Base-by-base conservation (phyloP, 1,140 invertebrate genomes). In the Drosophila micromelanica region DNA sequence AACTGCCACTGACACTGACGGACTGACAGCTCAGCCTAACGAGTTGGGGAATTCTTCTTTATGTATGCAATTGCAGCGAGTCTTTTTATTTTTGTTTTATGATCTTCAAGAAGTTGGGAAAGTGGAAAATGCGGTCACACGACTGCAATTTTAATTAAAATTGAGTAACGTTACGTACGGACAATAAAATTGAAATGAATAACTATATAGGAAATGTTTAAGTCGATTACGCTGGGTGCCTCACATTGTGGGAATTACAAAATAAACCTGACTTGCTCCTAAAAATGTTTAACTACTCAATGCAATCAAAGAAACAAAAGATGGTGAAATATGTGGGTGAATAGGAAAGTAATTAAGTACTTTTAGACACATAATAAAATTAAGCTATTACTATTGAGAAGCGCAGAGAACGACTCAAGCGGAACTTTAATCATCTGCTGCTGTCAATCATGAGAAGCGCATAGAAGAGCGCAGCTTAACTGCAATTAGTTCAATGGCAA, bases 141-240 rank as follows among this genome's bases (percentile, higher is more conserved):
- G 70, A 67, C 70, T 52, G 55, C 70, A 37, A 55, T 68, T 73
- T 63, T 68, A 73, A 73, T 73, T 73, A 73, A 68, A 73, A 68
- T 68, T 73, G 48, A 60, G 48, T 27, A 60, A 60, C 70, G 43
- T 42, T 46, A 35, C 59, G 49, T 54, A 72, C 56, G 35, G 61
- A 48, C 61, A 52, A 40, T 60, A 54, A 68, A 68, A 55, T 60
- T 13, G 27, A 60, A 73, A 60, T 73, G 49, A 67, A 68, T 68
- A 68, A 68, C 63, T 61, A 60, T 73, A 54, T 73, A 54, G 9
- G 60, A 73, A 73, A 55, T 32, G 32, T 46, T 37, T 37, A 61
- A 67, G 42, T 30, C 46, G 45, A 51, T 68, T 27, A 30, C 55
- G 32, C 27, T 13, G 23, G 48, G 30, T 48, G 43, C 56, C 30